Conservation (phyloP, 1,140 invertebrate genomes). For the Megalopta genalis region DNA sequence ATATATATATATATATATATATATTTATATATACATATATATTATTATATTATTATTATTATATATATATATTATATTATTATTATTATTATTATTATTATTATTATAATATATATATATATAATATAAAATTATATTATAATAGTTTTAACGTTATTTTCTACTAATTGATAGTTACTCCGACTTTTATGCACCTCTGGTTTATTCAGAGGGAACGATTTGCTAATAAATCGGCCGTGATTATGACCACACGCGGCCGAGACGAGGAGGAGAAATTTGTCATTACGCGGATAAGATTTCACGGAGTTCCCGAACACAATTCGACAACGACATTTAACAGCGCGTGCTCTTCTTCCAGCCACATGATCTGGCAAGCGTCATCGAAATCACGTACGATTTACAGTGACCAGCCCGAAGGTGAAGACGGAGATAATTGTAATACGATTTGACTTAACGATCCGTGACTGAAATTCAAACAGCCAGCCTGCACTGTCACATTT, state of each 20-base stretch:
- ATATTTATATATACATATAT: too few relatives aligned
- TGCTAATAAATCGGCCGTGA: neutral
- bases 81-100: too few relatives aligned
- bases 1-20: too few relatives aligned
- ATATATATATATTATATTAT: too few relatives aligned
- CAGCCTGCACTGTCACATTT: conserved; percentile 33
- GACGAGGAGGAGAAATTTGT: neutral
- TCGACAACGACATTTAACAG: neutral
- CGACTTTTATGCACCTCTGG: too few relatives aligned
- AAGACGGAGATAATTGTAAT: conserved; percentile 40
- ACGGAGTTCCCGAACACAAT: neutral
- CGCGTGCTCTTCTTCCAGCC: conserved; percentile 36
- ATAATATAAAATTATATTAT: too few relatives aligned
- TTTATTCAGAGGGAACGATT: neutral
- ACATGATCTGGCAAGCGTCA: conserved; percentile 30
- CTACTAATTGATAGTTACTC: too few relatives aligned
- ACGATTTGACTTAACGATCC: conserved; percentile 42
- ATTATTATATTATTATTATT: too few relatives aligned
- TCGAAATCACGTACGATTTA: conserved; percentile 54
- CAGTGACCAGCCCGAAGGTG: conserved; percentile 41
- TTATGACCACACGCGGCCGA: neutral
- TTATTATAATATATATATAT: too few relatives aligned
- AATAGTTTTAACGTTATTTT: too few relatives aligned
- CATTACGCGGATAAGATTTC: neutral
- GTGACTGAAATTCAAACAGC: conserved; percentile 52